phyloP scores from a whole-genome alignment of 2,113 vertebrate species.

The Pseudois nayaur region DNA sequence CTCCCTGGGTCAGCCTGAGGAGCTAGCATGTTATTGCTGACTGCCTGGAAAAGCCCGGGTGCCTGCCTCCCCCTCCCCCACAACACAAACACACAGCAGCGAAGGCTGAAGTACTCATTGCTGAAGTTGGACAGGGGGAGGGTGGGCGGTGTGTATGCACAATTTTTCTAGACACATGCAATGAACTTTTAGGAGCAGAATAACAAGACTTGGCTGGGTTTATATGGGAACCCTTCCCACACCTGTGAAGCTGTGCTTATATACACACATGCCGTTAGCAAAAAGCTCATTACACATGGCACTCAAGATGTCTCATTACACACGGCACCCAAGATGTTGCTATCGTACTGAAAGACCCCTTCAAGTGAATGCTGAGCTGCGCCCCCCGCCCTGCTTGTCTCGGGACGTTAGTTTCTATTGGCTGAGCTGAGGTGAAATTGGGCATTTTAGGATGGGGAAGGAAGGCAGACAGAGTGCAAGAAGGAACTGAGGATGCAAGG shows the following conservation, averaged over 20 bases:
- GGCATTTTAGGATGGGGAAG: background rate
- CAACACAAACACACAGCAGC: conserved; percentile 40
- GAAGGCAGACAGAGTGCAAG: background rate
- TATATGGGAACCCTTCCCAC: background rate
- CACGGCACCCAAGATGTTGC: background rate
- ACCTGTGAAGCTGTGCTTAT: background rate
- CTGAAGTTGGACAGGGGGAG: background rate
- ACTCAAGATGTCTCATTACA: background rate
- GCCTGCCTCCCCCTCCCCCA: conserved; percentile 7
- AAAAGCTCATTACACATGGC: background rate
- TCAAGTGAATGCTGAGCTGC: background rate
- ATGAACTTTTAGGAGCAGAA: conserved; percentile 48
- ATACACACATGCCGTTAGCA: background rate
- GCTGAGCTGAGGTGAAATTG: background rate
- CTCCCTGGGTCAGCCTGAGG: background rate
- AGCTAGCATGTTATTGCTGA: background rate
- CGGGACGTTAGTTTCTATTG: background rate
- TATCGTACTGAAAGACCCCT: background rate
- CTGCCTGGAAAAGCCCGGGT: background rate
- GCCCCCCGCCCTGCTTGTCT: background rate
- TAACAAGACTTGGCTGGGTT: conserved; percentile 28
- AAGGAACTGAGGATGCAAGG: background rate
- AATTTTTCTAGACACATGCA: conserved; percentile 37
- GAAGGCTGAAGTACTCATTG: background rate
- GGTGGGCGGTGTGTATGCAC: background rate